These are phyloP conservation scores for Cryptoprocta ferox DNA, from an alignment of 2,797 vertebrate species.

Conservation along the genomic window DNA sequence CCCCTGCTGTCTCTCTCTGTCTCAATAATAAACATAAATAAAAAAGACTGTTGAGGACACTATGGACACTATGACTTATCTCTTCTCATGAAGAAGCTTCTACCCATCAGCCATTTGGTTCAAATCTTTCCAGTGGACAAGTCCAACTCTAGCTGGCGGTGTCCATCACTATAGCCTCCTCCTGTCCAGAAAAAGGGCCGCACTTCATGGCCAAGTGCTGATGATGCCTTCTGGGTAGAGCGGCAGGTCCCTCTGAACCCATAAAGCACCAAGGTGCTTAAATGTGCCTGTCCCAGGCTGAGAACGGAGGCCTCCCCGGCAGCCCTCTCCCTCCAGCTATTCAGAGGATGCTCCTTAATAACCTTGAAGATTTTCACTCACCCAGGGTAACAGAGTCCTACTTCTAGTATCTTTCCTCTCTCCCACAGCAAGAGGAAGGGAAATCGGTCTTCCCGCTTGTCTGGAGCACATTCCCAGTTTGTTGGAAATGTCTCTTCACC, in stretches of 20 bases:
- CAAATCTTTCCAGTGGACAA: background rate
- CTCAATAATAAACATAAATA: too few species aligned
- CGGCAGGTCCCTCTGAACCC: background rate
- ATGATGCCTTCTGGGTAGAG: background rate
- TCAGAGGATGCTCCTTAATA: background rate
- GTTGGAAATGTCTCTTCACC: constrained; percentile 23
- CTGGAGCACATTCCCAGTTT: background rate
- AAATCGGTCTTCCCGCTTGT: background rate
- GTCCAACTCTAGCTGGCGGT: background rate
- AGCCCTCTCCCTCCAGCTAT: background rate
- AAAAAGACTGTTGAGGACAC: too few species aligned
- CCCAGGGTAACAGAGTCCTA: background rate
- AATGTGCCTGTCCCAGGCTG: background rate
- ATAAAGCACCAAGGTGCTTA: background rate
- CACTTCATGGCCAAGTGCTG: background rate
- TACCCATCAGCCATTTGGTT: background rate
- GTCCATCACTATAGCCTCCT: background rate
- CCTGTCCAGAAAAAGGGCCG: background rate
- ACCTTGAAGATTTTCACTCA: background rate
- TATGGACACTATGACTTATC: background rate
- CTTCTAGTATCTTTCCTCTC: background rate
- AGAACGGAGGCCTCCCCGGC: background rate
- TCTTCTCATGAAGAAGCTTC: constrained; percentile 9
- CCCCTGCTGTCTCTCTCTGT: too few species aligned
- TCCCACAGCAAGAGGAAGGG: background rate